Evolutionary conservation across 2,113 vertebrate species (phyloP).

Genomic region (Brevimyrus niger): DNA sequence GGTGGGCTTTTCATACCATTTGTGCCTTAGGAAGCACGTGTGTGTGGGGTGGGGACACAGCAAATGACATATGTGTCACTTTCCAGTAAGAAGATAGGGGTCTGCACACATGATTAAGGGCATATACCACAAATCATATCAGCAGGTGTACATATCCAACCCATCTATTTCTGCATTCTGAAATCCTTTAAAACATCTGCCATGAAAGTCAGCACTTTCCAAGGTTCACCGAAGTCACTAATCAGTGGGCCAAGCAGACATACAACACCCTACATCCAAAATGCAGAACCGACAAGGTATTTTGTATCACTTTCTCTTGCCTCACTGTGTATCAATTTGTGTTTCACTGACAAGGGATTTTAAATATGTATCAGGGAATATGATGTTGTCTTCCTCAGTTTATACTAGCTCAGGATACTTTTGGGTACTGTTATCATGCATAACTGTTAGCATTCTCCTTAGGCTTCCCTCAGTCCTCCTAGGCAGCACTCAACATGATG

Average conservation of each 20-base stretch:
- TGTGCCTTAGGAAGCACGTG: conserved; percentile 50
- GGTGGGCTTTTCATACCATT: conserved; percentile 27
- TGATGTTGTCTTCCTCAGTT: conserved; percentile 55
- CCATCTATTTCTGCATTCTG: not conserved
- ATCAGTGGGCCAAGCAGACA: not conserved
- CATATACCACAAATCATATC: not conserved
- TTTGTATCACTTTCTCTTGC: not conserved
- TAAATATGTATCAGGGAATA: conserved; percentile 55
- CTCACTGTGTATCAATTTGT: not conserved
- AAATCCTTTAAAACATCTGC: not conserved
- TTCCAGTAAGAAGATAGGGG: not conserved
- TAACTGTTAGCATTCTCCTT: conserved; percentile 17
- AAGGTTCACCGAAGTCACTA: not conserved
- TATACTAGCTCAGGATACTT: conserved; percentile 56
- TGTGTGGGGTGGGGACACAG: conserved; percentile 34
- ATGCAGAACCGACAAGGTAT: not conserved
- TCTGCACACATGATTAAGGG: not conserved
- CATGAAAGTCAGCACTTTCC: not conserved
- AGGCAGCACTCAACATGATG: conserved; percentile 25
- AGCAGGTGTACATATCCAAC: not conserved
- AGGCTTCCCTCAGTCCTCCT: conserved; percentile 34
- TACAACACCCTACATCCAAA: not conserved
- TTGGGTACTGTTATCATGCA: conserved; percentile 34
- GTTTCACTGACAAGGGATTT: conserved; percentile 46
- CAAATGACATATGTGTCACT: not conserved